phyloP scores from a whole-genome alignment of 2,888 invertebrate genomes.

The Rosalia funebris region DNA sequence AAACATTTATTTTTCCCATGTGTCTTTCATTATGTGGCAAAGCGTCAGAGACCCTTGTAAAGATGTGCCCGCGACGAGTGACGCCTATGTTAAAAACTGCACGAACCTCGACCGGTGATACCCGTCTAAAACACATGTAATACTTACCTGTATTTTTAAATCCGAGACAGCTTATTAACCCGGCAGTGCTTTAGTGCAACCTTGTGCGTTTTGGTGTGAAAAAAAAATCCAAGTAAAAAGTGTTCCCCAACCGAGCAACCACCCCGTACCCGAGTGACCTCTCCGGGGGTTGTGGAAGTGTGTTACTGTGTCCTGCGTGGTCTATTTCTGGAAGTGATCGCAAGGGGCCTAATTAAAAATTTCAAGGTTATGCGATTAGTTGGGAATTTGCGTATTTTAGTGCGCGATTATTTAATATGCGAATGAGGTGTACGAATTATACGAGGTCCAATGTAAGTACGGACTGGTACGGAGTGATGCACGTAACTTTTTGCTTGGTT shows the following conservation, averaged over 20 bases:
- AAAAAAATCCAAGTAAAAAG: neutral
- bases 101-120: constrained; percentile 32
- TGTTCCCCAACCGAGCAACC: neutral
- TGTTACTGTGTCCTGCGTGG: constrained; percentile 10
- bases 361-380: constrained; percentile 2
- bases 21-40: neutral
- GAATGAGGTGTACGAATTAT: no score
- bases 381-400: constrained; percentile 8
- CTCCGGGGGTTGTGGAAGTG: neutral
- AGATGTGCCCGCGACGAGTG: no score
- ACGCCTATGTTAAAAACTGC: constrained; percentile 39
- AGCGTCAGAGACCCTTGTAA: no score
- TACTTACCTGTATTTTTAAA: constrained; percentile 27
- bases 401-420: no score
- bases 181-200: constrained; percentile 1
- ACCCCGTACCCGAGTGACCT: neutral
- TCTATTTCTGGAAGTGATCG: constrained; percentile 1
- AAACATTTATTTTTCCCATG: constrained; percentile 17
- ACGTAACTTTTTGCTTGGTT: no score
- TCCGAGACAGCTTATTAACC: constrained; percentile 6
- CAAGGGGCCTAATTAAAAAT: neutral
- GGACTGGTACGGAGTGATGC: no score
- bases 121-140: constrained; percentile 29
- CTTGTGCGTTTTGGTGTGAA: constrained; percentile 7
- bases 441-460: no score